Base-by-base conservation (phyloP, 2,888 invertebrate species). In the Nymphalis polychloros region DNA sequence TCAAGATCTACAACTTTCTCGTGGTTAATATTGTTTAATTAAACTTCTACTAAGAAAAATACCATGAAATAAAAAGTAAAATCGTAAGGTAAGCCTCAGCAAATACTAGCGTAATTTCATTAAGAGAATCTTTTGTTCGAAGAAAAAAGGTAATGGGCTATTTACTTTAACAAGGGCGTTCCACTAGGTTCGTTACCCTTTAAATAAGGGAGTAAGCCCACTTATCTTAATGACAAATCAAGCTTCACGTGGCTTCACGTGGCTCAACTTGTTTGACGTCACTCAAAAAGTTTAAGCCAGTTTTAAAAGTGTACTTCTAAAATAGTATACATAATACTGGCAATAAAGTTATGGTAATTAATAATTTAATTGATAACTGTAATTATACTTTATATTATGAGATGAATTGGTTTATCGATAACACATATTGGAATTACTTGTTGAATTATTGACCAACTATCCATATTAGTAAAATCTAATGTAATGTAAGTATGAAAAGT, bases 151-250 rank as follows among this genome's bases (percentile, higher is more conserved):
- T 65, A 70, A 66, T 67, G 48, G 55, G 60, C 67, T 53, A 70
- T 62, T n/a, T 62, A 68, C 53, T 63, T 64, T 46, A 59, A 65
- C 50, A 63, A 65, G 65, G 68, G 67, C 35, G 47, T 67, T 52
- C 64, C 59, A 60, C 50, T 17, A 64, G 59, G 69, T 71, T 71
- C 63, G 49, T 71, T 74, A 48, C 70, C 69, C 65, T 65, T 64
- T 52, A 59, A 69, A 65, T 70, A 65, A 70, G 68, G 68, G 64
- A 68, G 49, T 59, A 68, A 63, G 59, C 64, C 60, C 53, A 63
- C 64, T 71, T 74, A 71, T 70, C 71, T 75, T 69, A 67, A 72
- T 69, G 60, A 68, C 53, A 69, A 35, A 70, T 69, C 69, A 67
- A 72, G 57, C 52, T 62, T 63, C 47, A 53, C 59, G 62, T 46